phyloP scores from a whole-genome alignment of 1,140 invertebrate species.

The Charaxes varanes region DNA sequence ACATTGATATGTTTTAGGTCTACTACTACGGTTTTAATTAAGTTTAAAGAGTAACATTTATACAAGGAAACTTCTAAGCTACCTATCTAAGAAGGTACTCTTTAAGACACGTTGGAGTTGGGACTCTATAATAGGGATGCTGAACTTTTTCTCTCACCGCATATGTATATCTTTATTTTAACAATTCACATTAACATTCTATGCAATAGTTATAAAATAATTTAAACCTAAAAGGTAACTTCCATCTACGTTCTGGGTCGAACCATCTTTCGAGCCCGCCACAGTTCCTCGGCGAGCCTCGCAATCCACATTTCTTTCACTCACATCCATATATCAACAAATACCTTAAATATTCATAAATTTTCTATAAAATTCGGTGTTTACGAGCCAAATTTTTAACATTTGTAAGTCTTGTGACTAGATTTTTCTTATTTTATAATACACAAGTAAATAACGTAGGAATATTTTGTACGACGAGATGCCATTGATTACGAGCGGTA shows the following conservation, averaged over 20 bases:
- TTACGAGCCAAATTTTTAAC: conserved; percentile 62
- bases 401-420: conserved; percentile 73
- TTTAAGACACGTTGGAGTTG: conserved; percentile 65
- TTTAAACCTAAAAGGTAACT: conserved; percentile 72
- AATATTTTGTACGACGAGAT: conserved; percentile 74
- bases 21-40: conserved; percentile 17
- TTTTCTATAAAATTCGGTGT: conserved; percentile 55
- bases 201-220: conserved; percentile 65
- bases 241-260: conserved; percentile 37
- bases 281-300: conserved; percentile 1
- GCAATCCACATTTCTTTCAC: conserved; percentile 15
- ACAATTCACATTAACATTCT: conserved; percentile 61
- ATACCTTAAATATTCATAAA: conserved; percentile 51
- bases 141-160: conserved; percentile 67
- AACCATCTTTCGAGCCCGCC: conserved; percentile 4
- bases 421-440: conserved; percentile 70
- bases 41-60: conserved; percentile 20
- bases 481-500: conserved; percentile 72
- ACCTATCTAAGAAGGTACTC: conserved; percentile 66
- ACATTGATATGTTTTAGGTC: conserved; percentile 48
- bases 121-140: conserved; percentile 47
- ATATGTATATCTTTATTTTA: conserved; percentile 47
- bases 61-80: conserved; percentile 36
- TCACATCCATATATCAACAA: conserved; percentile 39
- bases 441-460: conserved; percentile 72